Evolutionary conservation across 2,797 vertebrate genomes (phyloP).

Genomic region (Buphagus erythrorhynchus): DNA sequence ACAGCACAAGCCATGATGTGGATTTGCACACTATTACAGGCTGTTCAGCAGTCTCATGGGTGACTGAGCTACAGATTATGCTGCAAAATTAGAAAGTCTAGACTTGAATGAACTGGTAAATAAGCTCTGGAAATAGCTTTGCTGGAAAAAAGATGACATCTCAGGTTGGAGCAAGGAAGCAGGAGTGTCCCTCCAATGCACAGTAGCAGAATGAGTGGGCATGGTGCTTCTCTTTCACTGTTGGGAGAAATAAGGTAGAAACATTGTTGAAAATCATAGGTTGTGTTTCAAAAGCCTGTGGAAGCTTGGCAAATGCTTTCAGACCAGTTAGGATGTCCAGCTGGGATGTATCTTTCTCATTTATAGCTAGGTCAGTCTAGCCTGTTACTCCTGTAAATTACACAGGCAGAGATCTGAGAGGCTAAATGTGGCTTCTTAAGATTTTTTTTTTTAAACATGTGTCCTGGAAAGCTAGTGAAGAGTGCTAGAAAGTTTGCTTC

Average conservation of each 20-base stretch:
- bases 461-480: background rate
- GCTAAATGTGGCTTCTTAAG: background rate
- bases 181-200: background rate
- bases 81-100: constrained; percentile 27
- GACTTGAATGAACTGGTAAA: constrained; percentile 19
- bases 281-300: background rate
- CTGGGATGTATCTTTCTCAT: background rate
- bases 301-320: background rate
- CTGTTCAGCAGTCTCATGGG: constrained; percentile 24
- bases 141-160: background rate
- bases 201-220: background rate
- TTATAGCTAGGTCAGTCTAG: background rate
- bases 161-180: background rate
- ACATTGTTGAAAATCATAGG: background rate
- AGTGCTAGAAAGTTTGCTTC: background rate
- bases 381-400: background rate
- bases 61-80: constrained; percentile 39
- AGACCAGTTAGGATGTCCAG: background rate
- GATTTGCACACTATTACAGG: background rate
- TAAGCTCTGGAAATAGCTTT: constrained; percentile 8
- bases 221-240: background rate
- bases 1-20: background rate
- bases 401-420: background rate
- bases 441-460: rapidly evolving
- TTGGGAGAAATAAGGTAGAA: background rate